phyloP scores from a whole-genome alignment of 23 tunicate genomes.

The Trididemnum clinides region DNA sequence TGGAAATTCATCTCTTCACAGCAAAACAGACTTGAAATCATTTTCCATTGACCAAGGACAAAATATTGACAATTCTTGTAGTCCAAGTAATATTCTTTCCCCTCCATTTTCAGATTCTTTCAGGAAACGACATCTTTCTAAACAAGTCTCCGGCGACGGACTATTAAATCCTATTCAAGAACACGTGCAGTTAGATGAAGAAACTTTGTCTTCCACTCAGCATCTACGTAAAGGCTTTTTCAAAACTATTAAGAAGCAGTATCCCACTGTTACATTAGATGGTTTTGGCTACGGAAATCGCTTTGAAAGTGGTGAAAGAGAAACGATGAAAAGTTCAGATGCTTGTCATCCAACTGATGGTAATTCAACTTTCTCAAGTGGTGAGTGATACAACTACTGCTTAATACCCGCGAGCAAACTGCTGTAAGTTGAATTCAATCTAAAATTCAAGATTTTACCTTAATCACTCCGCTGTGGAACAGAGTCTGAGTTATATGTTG shows the following conservation, averaged over 20 bases:
- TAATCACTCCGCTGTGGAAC: too few species aligned
- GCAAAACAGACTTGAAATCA: not conserved
- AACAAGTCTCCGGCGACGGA: not conserved
- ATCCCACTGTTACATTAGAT: slow-evolving; percentile 40
- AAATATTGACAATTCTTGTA: not conserved
- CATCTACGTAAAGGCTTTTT: slow-evolving; percentile 80
- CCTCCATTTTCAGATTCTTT: not conserved
- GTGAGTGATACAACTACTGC: too few species aligned
- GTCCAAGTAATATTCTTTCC: not conserved
- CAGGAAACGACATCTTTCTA: not conserved
- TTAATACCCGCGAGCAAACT: too few species aligned
- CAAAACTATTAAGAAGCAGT: slow-evolving; percentile 74
- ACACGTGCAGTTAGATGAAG: not conserved
- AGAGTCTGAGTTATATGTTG: too few species aligned
- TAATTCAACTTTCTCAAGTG: too few species aligned
- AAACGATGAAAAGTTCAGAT: too few species aligned
- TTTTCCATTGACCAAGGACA: not conserved
- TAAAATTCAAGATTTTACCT: too few species aligned
- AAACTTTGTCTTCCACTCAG: slow-evolving; percentile 66
- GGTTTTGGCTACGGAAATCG: not conserved
- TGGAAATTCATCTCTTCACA: too few species aligned
- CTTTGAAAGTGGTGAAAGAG: too few species aligned
- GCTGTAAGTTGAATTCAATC: too few species aligned
- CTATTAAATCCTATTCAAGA: slow-evolving; percentile 35
- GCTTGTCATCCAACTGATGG: too few species aligned